A percentile compares a stretch with the other conserved stretches of the same genome.
Conservation (phyloP, 2,888 invertebrate genomes). For the Nephrotoma guestfalica region DNA sequence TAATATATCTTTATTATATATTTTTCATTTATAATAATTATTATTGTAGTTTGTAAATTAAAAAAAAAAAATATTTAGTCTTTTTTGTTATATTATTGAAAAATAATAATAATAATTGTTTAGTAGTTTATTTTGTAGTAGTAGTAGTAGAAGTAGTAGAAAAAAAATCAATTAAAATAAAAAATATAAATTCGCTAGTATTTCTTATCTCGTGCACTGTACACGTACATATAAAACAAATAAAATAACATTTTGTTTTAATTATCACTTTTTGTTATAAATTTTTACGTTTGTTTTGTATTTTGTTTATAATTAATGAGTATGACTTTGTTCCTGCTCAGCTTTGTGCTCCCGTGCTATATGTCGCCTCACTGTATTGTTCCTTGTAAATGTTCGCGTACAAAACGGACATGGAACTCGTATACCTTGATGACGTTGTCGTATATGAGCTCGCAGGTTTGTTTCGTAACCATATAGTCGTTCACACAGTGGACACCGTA, state of each 20-base stretch:
- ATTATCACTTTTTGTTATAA: not conserved
- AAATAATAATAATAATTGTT: not conserved
- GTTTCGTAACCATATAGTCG: conserved; percentile 86
- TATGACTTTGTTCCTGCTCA: conserved; percentile 18
- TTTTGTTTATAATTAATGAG: not conserved
- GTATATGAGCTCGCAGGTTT: conserved; percentile 78
- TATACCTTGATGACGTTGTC: conserved; percentile 84
- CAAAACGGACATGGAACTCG: conserved; percentile 85
- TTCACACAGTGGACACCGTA: conserved; percentile 87
- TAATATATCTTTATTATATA: not conserved
- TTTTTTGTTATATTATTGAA: not conserved
- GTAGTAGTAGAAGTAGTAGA: not conserved
- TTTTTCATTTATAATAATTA: not conserved
- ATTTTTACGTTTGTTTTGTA: not conserved
- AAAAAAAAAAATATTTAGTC: not conserved
- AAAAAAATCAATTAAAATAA: not conserved
- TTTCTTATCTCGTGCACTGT: not conserved
- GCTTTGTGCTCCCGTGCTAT: conserved; percentile 82
- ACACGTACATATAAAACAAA: conserved; percentile 3
- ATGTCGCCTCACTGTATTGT: conserved; percentile 82
- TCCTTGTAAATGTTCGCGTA: conserved; percentile 78
- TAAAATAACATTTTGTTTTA: conserved; percentile 22
- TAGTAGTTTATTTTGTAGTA: not conserved
- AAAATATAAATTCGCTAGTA: not conserved
- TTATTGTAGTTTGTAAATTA: not conserved